phyloP scores from a whole-genome alignment of 1,140 invertebrate genomes.

The Drosophila rufa region DNA sequence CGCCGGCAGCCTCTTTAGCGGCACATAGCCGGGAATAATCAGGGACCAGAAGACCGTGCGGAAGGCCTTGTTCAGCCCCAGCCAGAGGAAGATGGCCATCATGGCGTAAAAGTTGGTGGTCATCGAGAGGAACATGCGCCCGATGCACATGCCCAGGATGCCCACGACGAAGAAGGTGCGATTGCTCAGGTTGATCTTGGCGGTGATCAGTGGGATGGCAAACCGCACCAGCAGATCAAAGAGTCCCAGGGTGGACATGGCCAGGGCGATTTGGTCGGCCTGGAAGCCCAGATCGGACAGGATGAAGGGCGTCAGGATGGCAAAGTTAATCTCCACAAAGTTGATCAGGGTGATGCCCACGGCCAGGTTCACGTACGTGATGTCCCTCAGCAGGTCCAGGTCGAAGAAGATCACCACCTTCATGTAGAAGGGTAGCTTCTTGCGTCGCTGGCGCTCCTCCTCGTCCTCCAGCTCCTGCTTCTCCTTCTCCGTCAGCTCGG shows the following conservation, averaged over 20 bases:
- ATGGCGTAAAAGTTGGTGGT: conserved; percentile 85
- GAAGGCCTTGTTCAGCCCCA: conserved; percentile 88
- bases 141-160: conserved; percentile 88
- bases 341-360: conserved; percentile 89
- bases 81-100: conserved; percentile 86
- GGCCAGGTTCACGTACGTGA: conserved; percentile 89
- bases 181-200: conserved; percentile 88
- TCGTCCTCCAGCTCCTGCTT: conserved; percentile 73
- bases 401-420: conserved; percentile 88
- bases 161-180: conserved; percentile 89
- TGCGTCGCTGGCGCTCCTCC: conserved; percentile 59
- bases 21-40: conserved; percentile 88
- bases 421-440: conserved; percentile 85
- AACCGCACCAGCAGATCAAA: conserved; percentile 88
- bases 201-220: conserved; percentile 88
- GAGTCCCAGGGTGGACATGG: conserved; percentile 88
- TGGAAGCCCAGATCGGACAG: conserved; percentile 87
- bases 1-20: conserved; percentile 87
- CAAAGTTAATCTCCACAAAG: conserved; percentile 90
- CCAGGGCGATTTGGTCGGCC: conserved; percentile 86
- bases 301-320: conserved; percentile 89
- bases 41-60: conserved; percentile 89
- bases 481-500: conserved; percentile 47
- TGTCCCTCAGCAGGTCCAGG: conserved; percentile 88
- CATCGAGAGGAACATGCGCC: conserved; percentile 87